Evolutionary conservation across 92 coral and sea anemone genomes (phyloP).

Genomic region (Muricea muricata): DNA sequence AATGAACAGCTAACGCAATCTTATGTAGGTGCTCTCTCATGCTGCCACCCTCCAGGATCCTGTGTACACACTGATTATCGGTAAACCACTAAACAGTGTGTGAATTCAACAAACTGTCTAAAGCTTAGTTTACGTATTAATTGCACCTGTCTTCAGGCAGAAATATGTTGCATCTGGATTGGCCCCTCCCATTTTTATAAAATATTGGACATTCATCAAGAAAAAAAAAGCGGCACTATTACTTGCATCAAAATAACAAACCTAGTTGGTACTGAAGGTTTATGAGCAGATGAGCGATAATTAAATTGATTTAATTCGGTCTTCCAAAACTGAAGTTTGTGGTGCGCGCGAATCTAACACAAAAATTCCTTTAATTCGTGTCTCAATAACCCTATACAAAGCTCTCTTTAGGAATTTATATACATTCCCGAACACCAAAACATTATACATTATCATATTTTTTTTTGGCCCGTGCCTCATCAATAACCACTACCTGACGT

Average conservation of each 20-base stretch:
- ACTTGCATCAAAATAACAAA: conserved; percentile 72
- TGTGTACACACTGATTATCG: conserved; percentile 64
- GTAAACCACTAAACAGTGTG: conserved; percentile 69
- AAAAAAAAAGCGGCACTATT: conserved; percentile 49
- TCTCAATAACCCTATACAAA: conserved; percentile 30
- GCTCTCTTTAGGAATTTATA: conserved; percentile 60
- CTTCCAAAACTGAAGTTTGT: conserved; percentile 63
- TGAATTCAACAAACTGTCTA: no score
- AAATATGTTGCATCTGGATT: conserved; percentile 56
- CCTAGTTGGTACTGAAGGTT: conserved; percentile 21
- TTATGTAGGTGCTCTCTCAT: conserved; percentile 57
- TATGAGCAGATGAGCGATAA: conserved; percentile 18
- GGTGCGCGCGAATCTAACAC: conserved; percentile 11
- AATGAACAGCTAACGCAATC: conserved; percentile 56
- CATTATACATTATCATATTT: conserved; percentile 51
- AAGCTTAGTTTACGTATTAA: no score
- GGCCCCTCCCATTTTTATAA: conserved; percentile 55
- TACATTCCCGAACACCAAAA: conserved; percentile 47
- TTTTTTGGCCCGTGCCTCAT: conserved; percentile 42
- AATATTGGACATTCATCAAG: conserved; percentile 50
- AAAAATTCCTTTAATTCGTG: conserved; percentile 50
- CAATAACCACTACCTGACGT: conserved; percentile 37
- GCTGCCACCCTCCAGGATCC: conserved; percentile 63
- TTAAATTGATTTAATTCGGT: conserved; percentile 23
- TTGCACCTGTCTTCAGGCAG: no score